These are phyloP conservation scores for Ichneumoninae sp. DNA, from an alignment of 2,888 invertebrate genomes.

Conservation along the genomic window DNA sequence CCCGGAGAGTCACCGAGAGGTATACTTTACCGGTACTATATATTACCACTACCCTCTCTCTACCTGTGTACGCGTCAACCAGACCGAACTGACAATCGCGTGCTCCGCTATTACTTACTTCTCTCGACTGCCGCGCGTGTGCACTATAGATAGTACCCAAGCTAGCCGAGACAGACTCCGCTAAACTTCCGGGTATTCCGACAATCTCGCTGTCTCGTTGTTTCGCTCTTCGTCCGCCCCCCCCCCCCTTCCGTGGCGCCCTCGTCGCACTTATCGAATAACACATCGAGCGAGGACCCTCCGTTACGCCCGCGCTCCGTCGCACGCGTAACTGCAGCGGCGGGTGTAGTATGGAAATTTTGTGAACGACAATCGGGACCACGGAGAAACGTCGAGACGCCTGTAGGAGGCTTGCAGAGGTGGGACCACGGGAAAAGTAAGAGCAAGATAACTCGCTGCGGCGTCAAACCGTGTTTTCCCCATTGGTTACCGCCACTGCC, in stretches of 20 bases:
- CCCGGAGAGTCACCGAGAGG: background rate
- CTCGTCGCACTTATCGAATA: background rate
- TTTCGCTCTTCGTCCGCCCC: background rate
- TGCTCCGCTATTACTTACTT: constrained; percentile 33
- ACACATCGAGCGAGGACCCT: background rate
- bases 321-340: background rate
- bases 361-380: background rate
- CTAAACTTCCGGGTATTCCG: constrained; percentile 20
- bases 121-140: background rate
- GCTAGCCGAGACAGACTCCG: background rate
- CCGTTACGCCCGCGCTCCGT: no score
- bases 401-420: background rate
- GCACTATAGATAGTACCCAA: background rate
- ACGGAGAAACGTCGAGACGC: background rate
- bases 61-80: constrained; percentile 15
- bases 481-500: constrained; percentile 1
- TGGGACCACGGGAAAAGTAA: background rate
- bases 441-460: constrained; percentile 10
- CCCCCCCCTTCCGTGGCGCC: background rate
- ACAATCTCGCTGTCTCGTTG: background rate
- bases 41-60: constrained; percentile 20
- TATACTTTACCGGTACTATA: constrained; percentile 6
- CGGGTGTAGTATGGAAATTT: constrained; percentile 11
- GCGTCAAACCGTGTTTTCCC: constrained; percentile 6
- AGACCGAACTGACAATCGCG: constrained; percentile 49